phyloP scores from a whole-genome alignment of 53 echinoderm and acorn worm genomes.

The Echinometra lucunter region DNA sequence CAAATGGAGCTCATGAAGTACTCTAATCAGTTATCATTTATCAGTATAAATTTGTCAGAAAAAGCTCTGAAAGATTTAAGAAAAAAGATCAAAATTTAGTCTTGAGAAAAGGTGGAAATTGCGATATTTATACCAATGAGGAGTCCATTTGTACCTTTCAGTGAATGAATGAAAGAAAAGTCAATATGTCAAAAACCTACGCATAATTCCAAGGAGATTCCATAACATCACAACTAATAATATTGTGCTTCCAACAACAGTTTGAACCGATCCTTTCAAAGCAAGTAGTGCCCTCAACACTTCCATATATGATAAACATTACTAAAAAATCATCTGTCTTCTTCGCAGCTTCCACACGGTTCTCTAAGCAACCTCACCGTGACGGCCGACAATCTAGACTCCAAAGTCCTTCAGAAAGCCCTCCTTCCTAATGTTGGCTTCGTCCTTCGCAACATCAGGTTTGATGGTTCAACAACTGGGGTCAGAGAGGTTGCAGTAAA shows the following conservation, averaged over 20 bases:
- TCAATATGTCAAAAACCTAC: too few relatives aligned
- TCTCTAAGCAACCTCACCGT: constrained; percentile 86
- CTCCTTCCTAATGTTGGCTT: constrained; percentile 86
- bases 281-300: background rate
- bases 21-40: too few relatives aligned
- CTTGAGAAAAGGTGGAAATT: too few relatives aligned
- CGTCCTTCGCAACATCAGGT: constrained; percentile 81
- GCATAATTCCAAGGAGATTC: too few relatives aligned
- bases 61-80: too few relatives aligned
- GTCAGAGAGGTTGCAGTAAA: constrained; percentile 77
- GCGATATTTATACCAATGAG: too few relatives aligned
- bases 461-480: constrained; percentile 76
- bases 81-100: too few relatives aligned
- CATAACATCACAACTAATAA: background rate
- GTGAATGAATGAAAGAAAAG: too few relatives aligned
- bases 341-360: constrained; percentile 85
- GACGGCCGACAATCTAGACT: constrained; percentile 76
- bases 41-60: too few relatives aligned
- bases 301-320: too few relatives aligned
- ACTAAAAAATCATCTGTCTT: background rate
- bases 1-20: too few relatives aligned
- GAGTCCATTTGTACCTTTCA: too few relatives aligned
- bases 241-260: background rate
- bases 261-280: background rate
- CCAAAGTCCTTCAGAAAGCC: constrained; percentile 79